Evolutionary conservation across 2,888 invertebrate genomes (phyloP).

Genomic region (Andrena trimmerana): DNA sequence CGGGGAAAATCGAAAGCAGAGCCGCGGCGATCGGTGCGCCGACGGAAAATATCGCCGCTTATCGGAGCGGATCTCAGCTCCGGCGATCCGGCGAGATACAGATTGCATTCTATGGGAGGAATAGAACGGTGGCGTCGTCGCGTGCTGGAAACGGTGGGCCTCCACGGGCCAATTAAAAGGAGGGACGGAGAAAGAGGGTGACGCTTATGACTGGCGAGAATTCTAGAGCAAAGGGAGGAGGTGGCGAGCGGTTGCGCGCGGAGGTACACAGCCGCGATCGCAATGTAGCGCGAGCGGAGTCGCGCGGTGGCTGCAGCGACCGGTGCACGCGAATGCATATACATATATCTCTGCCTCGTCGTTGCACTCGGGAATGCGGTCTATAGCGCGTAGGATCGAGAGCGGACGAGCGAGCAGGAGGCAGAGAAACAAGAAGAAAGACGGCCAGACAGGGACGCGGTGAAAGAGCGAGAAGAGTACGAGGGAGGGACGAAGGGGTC

Average conservation of each 20-base stretch:
- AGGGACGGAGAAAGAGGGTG: neutral
- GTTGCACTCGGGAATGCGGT: constrained; percentile 78
- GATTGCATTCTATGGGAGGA: neutral
- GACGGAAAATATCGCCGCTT: neutral
- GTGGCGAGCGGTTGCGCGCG: neutral
- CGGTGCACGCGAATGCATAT: constrained; percentile 75
- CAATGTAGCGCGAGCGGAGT: constrained; percentile 50
- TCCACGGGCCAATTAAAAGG: constrained; percentile 21
- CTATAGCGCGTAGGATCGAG: constrained; percentile 77
- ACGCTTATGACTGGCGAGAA: constrained; percentile 20
- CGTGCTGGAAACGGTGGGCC: neutral
- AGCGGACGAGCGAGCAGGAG: constrained; percentile 66
- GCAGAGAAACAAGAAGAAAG: constrained; percentile 55
- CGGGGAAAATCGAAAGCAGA: constrained; percentile 1
- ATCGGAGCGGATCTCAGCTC: neutral
- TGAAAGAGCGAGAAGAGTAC: constrained; percentile 46
- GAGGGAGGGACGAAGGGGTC: constrained; percentile 17
- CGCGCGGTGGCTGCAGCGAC: constrained; percentile 62
- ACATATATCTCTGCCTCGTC: constrained; percentile 76
- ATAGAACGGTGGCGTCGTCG: neutral
- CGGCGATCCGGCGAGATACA: neutral
- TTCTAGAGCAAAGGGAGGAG: constrained; percentile 19
- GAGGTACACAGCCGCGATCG: constrained; percentile 39
- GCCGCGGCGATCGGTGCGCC: neutral
- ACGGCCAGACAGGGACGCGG: constrained; percentile 53